phyloP scores from a whole-genome alignment of 2,888 invertebrate species.

The Exephanes ischioxanthus region DNA sequence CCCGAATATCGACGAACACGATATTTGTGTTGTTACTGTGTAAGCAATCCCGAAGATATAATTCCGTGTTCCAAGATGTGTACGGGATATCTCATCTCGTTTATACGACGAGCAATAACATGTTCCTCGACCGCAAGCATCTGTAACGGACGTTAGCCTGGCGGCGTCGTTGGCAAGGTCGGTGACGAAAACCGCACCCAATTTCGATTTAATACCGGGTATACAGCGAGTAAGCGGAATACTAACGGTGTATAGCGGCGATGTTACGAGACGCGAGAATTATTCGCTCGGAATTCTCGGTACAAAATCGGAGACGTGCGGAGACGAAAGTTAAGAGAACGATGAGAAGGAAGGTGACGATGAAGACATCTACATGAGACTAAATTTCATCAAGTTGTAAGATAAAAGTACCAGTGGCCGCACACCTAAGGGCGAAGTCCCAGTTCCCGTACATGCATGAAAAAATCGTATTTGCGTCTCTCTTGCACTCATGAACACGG shows the following conservation, averaged over 20 bases:
- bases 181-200: slow-evolving; percentile 26
- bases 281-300: neutral
- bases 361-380: too few species aligned
- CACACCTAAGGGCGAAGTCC: too few species aligned
- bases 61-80: neutral
- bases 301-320: neutral
- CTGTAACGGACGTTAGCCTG: slow-evolving; percentile 14
- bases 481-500: too few species aligned
- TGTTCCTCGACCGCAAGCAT: slow-evolving; percentile 12
- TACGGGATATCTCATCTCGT: neutral
- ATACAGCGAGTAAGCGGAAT: neutral
- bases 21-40: neutral
- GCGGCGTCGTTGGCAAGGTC: slow-evolving; percentile 10
- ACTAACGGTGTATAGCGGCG: neutral
- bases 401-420: too few species aligned
- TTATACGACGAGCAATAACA: slow-evolving; percentile 13
- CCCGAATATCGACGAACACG: neutral
- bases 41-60: slow-evolving; percentile 9
- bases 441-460: too few species aligned
- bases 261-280: neutral
- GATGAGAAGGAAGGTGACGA: too few species aligned
- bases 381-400: too few species aligned
- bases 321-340: neutral
- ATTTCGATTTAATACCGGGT: slow-evolving; percentile 3
- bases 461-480: too few species aligned